Conservation (phyloP, 2,888 invertebrate genomes). For the Cordilura impudica region DNA sequence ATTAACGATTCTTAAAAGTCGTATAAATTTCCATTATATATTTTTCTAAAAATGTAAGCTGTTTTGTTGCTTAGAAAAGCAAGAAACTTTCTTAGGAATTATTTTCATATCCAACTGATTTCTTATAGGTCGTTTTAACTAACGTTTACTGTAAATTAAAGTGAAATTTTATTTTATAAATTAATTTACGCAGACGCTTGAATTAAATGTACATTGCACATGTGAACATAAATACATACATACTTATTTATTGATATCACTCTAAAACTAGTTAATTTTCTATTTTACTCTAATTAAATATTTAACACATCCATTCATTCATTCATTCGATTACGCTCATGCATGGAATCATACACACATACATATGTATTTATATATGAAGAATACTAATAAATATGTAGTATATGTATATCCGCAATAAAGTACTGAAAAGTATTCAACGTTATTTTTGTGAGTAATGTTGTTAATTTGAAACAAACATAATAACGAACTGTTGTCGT, state of each 20-base stretch:
- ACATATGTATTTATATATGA: too few relatives aligned
- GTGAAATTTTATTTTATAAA: slow-evolving; percentile 69
- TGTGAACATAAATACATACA: neutral
- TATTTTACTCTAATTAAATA: slow-evolving; percentile 73
- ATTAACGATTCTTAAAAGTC: too few relatives aligned
- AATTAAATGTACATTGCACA: neutral
- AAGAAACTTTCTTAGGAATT: too few relatives aligned
- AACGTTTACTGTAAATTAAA: slow-evolving; percentile 64
- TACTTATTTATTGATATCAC: slow-evolving; percentile 8
- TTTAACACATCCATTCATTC: slow-evolving; percentile 10
- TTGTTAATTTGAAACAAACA: neutral
- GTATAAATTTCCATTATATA: too few relatives aligned
- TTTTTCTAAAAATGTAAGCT: too few relatives aligned
- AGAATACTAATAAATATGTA: too few relatives aligned
- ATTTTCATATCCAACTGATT: too few relatives aligned
- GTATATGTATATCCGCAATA: neutral
- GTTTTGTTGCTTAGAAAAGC: too few relatives aligned
- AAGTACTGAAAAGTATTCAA: neutral
- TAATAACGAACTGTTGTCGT: neutral
- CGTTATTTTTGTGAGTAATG: neutral
- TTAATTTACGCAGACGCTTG: neutral
- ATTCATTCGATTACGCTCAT: slow-evolving; percentile 15
- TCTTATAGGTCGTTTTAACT: too few relatives aligned
- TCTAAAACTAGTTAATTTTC: slow-evolving; percentile 72
- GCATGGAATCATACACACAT: neutral